Conservation (phyloP, 1,140 invertebrate species). For the Cecropterus lyciades region DNA sequence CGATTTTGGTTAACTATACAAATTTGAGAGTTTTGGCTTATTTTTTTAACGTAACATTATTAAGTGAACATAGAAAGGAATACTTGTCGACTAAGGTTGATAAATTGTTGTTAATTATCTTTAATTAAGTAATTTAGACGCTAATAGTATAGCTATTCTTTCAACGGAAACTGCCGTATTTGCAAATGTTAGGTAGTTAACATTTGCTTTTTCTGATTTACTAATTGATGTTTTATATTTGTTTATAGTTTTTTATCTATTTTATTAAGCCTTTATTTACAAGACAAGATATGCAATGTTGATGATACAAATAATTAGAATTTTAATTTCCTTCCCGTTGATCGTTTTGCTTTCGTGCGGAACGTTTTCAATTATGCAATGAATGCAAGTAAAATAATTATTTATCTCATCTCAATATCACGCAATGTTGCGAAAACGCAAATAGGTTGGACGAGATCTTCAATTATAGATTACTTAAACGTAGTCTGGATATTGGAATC, state of each 20-base stretch:
- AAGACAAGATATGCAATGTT: neutral
- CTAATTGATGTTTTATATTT: too few species aligned
- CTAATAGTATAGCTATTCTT: too few species aligned
- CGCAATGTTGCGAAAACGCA: constrained; percentile 23
- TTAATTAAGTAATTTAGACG: too few species aligned
- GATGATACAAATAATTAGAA: constrained; percentile 7
- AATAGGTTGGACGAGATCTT: constrained; percentile 31
- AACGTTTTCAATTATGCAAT: constrained; percentile 34
- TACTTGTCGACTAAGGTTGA: too few species aligned
- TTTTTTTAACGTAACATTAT: too few species aligned
- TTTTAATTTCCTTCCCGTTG: constrained; percentile 21
- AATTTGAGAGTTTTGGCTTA: too few species aligned
- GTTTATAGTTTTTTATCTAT: neutral
- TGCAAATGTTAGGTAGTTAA: too few species aligned
- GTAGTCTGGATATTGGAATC: constrained; percentile 22
- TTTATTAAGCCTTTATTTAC: neutral
- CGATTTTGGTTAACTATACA: too few species aligned
- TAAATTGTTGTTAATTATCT: too few species aligned
- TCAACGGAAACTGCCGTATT: too few species aligned
- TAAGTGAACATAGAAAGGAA: too few species aligned
- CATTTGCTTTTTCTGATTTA: too few species aligned
- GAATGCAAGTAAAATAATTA: constrained; percentile 31
- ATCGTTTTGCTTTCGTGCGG: constrained; percentile 11
- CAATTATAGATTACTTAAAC: constrained; percentile 27
- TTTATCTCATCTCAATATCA: constrained; percentile 33